Base-by-base conservation (phyloP, 2,113 vertebrate species). In the Pyrgilauda ruficollis region DNA sequence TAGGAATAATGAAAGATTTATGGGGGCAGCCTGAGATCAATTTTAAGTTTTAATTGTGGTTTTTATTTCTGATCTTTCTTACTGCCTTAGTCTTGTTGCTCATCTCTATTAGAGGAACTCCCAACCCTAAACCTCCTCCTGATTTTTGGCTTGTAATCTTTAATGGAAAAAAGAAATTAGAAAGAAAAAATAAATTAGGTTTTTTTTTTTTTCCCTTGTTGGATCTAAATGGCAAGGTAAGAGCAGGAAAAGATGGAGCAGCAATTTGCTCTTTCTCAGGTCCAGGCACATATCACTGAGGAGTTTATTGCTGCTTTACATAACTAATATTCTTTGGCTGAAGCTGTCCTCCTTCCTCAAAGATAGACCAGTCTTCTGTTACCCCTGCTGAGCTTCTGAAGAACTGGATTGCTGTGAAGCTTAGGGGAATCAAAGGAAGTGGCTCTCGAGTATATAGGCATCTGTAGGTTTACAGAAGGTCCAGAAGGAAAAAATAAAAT, bases 41-140 rank as follows among this genome's bases (percentile, higher is more conserved):
- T 78, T 82, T 94, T 55, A 82, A 64, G 61, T 89, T 94, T 91
- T 92, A 92, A 92, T 75, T 77, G 66, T 91, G 58, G 62, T 76
- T 87, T 58, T 82, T 79, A 55, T 69, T 86, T 62, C 47, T 72
- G 68, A 84, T 72, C 9, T 19, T 70, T 88, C 24, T 61, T 64
- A 46, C 18, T 76, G 21, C 30, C 46, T 93, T n/a, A 33, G 43
- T 52, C 37, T 13, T 64, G 15, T 59, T 94, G 50, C 46, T 90
- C 15, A 20, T 63, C 39, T 89, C 24, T 64, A 44, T 17, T 39
- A 41, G 41, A 62, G 59, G 85, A 70, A 53, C 8, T 33, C 7
- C 2, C 21, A 44, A 5, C 31, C 21, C 26, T 27, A 72, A 89
- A 82, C 66, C 66, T 10, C 26, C 30, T 33, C 6, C 22, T 19